Evolutionary conservation across 2,797 vertebrate genomes (phyloP), one percentile per base, ranked within the genome.

Genomic region (Remorina albescens): DNA sequence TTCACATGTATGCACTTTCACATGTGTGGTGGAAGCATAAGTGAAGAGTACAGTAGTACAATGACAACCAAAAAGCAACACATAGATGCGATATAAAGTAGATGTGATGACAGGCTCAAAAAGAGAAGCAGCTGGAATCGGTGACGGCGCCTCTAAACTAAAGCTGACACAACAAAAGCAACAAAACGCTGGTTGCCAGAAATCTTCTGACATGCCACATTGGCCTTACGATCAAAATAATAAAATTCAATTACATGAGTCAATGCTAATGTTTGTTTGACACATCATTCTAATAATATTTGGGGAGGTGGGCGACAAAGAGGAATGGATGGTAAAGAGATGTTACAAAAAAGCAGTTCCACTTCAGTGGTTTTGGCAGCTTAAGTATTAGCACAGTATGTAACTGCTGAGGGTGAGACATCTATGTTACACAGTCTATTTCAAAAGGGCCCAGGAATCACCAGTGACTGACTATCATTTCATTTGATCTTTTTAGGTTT

Each of bases 81-180:
- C 90, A 89, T 71, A 92, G 95, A 96, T 95, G 96, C 96, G 95
- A 95, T 92, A 91, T 90, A 95, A 95, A 96, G 96, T 97, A 96
- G 95, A 96, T 95, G 96, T 97, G 97, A 95, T 95, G 96, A 97
- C 95, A 95, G 96, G 96, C 88, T 97, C 91, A 95, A 95, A 92
- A 92, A 95, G 95, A 95, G 95, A 96, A 96, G 96, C 95, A 96
- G 96, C 96, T 94, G 95, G 95, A 95, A 95, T 96, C 95, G 94
- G 95, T 95, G 96, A 94, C 93, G 95, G 96, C 95, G 95, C 94
- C 96, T 96, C 95, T 96, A 91, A 86, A 87, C 90, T 90, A 89
- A 83, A 91, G 91, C 91, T 89, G 89, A 90, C 88, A 88, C 88
- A 88, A 91, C 88, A 89, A 88, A 93, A 92, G 89, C 90, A 86